A percentile compares a stretch with the other conserved stretches of the same genome.
Conservation (phyloP, 92 coral and sea anemone genomes). For the Palythoa grandis region DNA sequence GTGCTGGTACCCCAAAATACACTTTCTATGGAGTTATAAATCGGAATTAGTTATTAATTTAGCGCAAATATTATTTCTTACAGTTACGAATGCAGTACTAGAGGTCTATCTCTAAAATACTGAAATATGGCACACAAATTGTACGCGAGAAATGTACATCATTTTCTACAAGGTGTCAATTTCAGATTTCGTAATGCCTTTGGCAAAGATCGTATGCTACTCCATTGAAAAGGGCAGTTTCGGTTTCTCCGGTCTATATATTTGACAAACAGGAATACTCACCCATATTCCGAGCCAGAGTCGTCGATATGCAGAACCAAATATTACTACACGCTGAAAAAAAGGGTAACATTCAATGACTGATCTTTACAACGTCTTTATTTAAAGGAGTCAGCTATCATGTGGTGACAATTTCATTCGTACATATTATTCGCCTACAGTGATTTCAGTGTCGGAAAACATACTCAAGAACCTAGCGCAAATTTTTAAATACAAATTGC, state of each 20-base stretch:
- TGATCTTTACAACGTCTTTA: conserved; percentile 35
- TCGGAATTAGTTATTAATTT: background rate
- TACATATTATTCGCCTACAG: conserved; percentile 19
- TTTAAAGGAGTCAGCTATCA: conserved; percentile 24
- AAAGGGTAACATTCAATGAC: conserved; percentile 25
- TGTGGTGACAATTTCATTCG: conserved; percentile 25
- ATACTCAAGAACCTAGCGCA: conserved; percentile 23
- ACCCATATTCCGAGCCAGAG: background rate
- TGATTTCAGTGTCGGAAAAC: background rate
- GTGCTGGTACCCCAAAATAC: background rate
- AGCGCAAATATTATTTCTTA: background rate
- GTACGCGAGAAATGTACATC: background rate
- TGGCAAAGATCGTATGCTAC: background rate
- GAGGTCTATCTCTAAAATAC: background rate
- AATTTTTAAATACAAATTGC: conserved; percentile 43
- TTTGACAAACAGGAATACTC: conserved; percentile 7
- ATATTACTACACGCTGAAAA: conserved; percentile 16
- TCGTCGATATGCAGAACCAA: conserved; percentile 3
- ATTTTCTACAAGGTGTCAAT: conserved; percentile 9
- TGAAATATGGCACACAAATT: background rate
- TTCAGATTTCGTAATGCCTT: conserved; percentile 26
- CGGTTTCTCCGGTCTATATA: background rate
- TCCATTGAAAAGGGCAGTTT: background rate
- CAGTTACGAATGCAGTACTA: too few relatives aligned
- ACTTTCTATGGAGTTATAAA: background rate